phyloP scores from a whole-genome alignment of 2,888 invertebrate species.

The Drosophila macrospina region DNA sequence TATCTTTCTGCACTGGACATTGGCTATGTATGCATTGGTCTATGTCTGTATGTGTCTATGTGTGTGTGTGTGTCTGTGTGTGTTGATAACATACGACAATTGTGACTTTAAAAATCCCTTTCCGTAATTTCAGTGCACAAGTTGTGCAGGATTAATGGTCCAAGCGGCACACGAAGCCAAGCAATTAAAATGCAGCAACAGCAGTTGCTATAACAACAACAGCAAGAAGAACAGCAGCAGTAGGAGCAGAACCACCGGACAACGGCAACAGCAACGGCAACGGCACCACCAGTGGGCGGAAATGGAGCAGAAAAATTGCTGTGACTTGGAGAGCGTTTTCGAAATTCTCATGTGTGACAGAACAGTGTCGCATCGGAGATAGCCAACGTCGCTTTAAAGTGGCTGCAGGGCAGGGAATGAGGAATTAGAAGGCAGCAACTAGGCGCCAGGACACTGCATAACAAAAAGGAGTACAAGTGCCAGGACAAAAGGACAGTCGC shows the following conservation, averaged over 20 bases:
- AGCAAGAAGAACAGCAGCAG: constrained; percentile 9
- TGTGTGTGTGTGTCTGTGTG: constrained; percentile 24
- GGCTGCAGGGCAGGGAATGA: constrained; percentile 24
- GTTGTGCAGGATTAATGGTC: constrained; percentile 80
- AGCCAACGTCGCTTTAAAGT: constrained; percentile 65
- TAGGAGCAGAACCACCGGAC: constrained; percentile 10
- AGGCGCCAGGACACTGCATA: constrained; percentile 4
- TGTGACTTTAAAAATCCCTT: constrained; percentile 80
- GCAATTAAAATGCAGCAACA: constrained; percentile 77
- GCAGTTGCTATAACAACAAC: constrained; percentile 24
- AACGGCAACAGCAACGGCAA: not conserved
- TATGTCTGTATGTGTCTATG: no score
- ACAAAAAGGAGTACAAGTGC: constrained; percentile 4
- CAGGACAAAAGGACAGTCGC: constrained; percentile 14
- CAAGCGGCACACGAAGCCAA: constrained; percentile 74
- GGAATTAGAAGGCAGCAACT: constrained; percentile 1
- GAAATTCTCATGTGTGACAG: constrained; percentile 78
- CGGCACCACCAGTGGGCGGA: constrained; percentile 51
- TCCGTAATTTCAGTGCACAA: constrained; percentile 74
- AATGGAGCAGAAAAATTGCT: constrained; percentile 81
- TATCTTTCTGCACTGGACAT: constrained; percentile 13
- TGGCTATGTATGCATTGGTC: constrained; percentile 20
- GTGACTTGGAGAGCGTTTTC: constrained; percentile 74
- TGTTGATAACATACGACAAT: constrained; percentile 78
- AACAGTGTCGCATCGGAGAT: constrained; percentile 60